A percentile compares a stretch with the other conserved stretches of the same genome.
These are phyloP conservation scores for Zootermopsis nevadensis DNA, from an alignment of 2,888 invertebrate genomes.

Conservation along the genomic window DNA sequence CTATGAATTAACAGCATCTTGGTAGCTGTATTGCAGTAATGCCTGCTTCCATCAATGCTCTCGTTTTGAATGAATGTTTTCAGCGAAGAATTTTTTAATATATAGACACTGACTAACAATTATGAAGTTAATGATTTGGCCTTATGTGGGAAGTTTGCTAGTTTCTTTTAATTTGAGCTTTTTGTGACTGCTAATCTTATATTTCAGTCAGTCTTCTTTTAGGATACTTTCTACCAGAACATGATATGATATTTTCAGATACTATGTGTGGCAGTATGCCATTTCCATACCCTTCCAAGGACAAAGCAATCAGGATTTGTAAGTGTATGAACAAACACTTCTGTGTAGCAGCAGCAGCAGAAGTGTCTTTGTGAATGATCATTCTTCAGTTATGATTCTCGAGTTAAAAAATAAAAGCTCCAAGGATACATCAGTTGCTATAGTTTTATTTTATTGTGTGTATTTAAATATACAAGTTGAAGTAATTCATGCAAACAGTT, in stretches of 20 bases:
- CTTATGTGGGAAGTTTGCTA: not conserved
- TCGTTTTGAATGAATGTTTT: slow-evolving; percentile 13
- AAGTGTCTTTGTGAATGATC: not conserved
- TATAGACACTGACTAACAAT: slow-evolving; percentile 5
- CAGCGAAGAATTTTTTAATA: slow-evolving; percentile 1
- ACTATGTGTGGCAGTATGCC: not conserved
- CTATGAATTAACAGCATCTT: not conserved
- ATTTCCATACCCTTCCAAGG: slow-evolving; percentile 21
- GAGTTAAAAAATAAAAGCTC: not conserved
- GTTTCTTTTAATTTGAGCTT: slow-evolving; percentile 19
- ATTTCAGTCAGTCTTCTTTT: slow-evolving; percentile 14
- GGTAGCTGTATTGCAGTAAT: not conserved
- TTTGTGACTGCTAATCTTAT: not conserved
- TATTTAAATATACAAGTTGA: not conserved
- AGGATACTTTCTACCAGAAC: slow-evolving; percentile 12
- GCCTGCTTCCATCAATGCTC: slow-evolving; percentile 6
- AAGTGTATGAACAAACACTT: not conserved
- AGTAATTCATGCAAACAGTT: not conserved
- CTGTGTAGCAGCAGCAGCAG: not conserved
- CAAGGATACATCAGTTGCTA: not conserved
- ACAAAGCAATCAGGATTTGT: not conserved
- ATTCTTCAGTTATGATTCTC: not conserved
- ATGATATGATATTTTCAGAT: slow-evolving; percentile 22
- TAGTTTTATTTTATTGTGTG: not conserved
- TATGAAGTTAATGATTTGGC: not conserved